Evolutionary conservation across 2,113 vertebrate genomes (phyloP).

Genomic region (Phylloscopus trochilus): DNA sequence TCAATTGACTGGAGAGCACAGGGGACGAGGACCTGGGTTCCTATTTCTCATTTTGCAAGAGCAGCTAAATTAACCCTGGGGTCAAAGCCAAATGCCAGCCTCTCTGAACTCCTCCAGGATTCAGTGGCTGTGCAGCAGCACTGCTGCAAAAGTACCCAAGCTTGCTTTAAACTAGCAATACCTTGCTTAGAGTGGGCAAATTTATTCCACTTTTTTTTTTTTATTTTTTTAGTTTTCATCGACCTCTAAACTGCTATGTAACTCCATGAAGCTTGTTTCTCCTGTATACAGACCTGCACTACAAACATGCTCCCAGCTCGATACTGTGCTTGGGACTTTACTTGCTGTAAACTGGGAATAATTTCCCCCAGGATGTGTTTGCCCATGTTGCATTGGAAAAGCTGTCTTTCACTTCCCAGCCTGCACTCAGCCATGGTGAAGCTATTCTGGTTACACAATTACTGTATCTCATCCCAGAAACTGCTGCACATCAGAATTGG

Average conservation of each 20-base stretch:
- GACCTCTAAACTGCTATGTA: background rate
- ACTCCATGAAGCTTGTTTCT: background rate
- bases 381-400: background rate
- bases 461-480: background rate
- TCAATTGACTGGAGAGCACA: background rate
- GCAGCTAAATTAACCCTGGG: slow-evolving; percentile 37
- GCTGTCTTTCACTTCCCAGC: background rate
- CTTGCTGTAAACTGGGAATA: background rate
- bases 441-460: slow-evolving; percentile 11
- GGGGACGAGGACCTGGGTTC: background rate
- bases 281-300: background rate
- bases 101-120: background rate
- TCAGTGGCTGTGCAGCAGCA: background rate
- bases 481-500: background rate
- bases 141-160: background rate
- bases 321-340: background rate
- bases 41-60: slow-evolving; percentile 49
- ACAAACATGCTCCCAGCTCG: background rate
- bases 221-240: background rate
- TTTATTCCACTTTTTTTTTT: background rate
- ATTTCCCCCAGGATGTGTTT: background rate
- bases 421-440: background rate
- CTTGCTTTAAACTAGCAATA: background rate
- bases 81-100: slow-evolving; percentile 46
- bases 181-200: background rate